Evolutionary conservation across 2,113 vertebrate genomes (phyloP), one percentile per base, ranked within the genome.

Genomic region (Irena cyanogastra): DNA sequence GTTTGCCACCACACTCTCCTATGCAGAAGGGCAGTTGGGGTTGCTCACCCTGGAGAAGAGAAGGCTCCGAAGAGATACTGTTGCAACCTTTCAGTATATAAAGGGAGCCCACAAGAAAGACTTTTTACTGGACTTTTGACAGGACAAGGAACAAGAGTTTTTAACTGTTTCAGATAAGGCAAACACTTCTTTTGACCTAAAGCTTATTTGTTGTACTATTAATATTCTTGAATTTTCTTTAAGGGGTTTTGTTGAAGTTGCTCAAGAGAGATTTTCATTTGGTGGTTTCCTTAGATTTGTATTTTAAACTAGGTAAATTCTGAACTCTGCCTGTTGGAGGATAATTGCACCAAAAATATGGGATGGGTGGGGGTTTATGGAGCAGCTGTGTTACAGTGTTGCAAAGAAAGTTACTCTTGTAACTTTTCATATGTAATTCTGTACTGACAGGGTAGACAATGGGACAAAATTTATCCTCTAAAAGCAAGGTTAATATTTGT

Each of bases 51-150:
- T 68, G 41, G 35, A 60, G 35, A 13, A 52, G 37, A 28, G 41
- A 52, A 47, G 44, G 52, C 37, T 76, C 20, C 0, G 0, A 42
- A n/a, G 6, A 47, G 16, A 20, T 31, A 10, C 24, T 59, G 6
- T 47, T 66, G 39, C 13, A n/a, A 26, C 9, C 9, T 87, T 71
- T 44, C 1, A 2, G 0, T 41, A 7, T 56, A 3, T 54, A 42
- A 52, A 75, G 28, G 12, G 3, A 42, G 22, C 26, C 30, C 61
- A 33, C 3, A 47, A 16, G 8, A 69, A 56, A 50, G 26, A 26
- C 5, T 47, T 92, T 24, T 76, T 76, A 39, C 61, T 16, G 53
- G 4, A 27, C 9, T 42, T 53, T 59, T 53, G 54, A 53, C 24
- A 71, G 18, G 44, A 57, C 16, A 71, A n/a, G 53, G 16, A 31